Percentiles rank a stretch among this genome's conserved stretches.
Conservation (phyloP, 2,113 vertebrate genomes). For the Alectura lathami region DNA sequence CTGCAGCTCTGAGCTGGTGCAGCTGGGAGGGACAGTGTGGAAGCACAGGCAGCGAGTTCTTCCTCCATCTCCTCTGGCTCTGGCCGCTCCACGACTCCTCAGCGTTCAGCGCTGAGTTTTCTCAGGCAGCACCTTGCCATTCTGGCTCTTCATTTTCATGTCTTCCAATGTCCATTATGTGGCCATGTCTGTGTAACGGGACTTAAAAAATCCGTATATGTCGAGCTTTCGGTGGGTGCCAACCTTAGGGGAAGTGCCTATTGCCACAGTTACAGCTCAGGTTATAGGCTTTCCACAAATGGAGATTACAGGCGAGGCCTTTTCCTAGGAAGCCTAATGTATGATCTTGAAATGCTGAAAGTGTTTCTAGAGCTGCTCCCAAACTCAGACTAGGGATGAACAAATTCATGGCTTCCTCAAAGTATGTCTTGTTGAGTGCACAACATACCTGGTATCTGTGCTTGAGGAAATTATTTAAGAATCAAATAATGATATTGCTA, state of each 20-base stretch:
- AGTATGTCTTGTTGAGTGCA: neutral
- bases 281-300: neutral
- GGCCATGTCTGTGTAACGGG: neutral
- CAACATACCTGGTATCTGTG: neutral
- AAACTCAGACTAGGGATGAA: neutral
- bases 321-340: neutral
- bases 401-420: neutral
- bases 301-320: neutral
- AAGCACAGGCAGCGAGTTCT: neutral
- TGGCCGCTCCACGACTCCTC: neutral
- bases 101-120: neutral
- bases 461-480: neutral
- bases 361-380: neutral
- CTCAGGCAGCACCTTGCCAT: neutral
- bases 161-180: neutral
- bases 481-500: neutral
- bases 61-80: neutral
- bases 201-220: neutral
- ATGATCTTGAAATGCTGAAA: neutral
- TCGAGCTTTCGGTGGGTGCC: neutral
- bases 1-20: rapidly evolving
- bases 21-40: neutral
- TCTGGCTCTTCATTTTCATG: neutral
- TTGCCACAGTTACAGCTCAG: neutral
- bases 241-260: neutral